A percentile compares a stretch with the other conserved stretches of the same genome.
These are phyloP conservation scores for Zaprionus vittiger DNA, from an alignment of 1,140 invertebrate genomes.

Conservation along the genomic window DNA sequence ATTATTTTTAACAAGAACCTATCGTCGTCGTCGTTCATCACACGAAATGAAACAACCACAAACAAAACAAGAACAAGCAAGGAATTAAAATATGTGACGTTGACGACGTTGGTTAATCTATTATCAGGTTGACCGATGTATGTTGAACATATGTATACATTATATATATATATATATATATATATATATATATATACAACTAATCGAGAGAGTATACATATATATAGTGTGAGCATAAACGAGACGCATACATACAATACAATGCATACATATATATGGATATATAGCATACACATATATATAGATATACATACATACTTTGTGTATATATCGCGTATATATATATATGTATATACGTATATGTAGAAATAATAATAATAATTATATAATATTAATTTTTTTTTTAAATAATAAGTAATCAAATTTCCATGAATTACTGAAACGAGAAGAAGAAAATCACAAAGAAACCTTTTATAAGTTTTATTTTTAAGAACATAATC, in stretches of 20 bases:
- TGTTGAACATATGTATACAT: conserved; percentile 74
- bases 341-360: conserved; percentile 61
- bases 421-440: conserved; percentile 82
- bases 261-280: conserved; percentile 45
- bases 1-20: conserved; percentile 16
- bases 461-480: conserved; percentile 82
- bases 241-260: background rate
- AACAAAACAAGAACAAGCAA: conserved; percentile 18
- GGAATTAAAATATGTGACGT: conserved; percentile 44
- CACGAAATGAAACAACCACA: too few relatives aligned
- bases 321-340: conserved; percentile 18
- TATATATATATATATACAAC: conserved; percentile 51
- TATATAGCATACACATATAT: conserved; percentile 42
- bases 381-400: conserved; percentile 43
- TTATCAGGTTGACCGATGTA: conserved; percentile 70
- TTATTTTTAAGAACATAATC: conserved; percentile 73
- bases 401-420: conserved; percentile 76
- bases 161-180: conserved; percentile 52
- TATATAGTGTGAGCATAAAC: conserved; percentile 58
- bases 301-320: conserved; percentile 15
- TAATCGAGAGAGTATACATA: conserved; percentile 46
- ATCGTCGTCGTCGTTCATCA: conserved; percentile 62
- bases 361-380: conserved; percentile 35
- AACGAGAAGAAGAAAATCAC: conserved; percentile 66
- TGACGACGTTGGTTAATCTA: conserved; percentile 62